phyloP scores from a whole-genome alignment of 2,888 invertebrate species.

The Mimas tiliae region DNA sequence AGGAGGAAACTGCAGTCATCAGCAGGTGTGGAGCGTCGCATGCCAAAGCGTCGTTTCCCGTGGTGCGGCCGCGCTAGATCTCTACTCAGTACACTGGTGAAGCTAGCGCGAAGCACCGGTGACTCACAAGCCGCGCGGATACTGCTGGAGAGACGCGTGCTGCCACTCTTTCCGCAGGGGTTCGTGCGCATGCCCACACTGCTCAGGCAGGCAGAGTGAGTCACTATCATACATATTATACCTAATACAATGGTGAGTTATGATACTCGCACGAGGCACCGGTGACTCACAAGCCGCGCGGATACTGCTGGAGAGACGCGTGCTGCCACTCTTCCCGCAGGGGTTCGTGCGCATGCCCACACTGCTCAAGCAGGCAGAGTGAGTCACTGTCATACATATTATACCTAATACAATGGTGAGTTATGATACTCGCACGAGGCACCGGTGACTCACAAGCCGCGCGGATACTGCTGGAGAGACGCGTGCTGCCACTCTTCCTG shows the following conservation, averaged over 20 bases:
- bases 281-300: constrained; percentile 56
- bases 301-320: constrained; percentile 82
- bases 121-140: constrained; percentile 59
- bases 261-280: constrained; percentile 41
- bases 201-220: constrained; percentile 79
- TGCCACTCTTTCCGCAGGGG: constrained; percentile 88
- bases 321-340: constrained; percentile 87
- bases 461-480: constrained; percentile 79
- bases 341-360: constrained; percentile 87
- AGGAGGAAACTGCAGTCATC: constrained; percentile 58
- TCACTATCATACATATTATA: constrained; percentile 28
- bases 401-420: too few species aligned
- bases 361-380: constrained; percentile 80
- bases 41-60: constrained; percentile 89
- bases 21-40: constrained; percentile 83
- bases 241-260: too few species aligned
- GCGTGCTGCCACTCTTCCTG: constrained; percentile 88
- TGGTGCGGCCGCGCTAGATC: constrained; percentile 83
- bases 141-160: constrained; percentile 85
- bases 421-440: constrained; percentile 44
- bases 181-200: constrained; percentile 86
- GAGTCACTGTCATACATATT: constrained; percentile 39
- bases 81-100: constrained; percentile 48
- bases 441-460: constrained; percentile 53
- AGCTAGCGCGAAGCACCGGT: constrained; percentile 38